phyloP scores from a whole-genome alignment of 2,888 invertebrate genomes.

The Quadriops clusia region DNA sequence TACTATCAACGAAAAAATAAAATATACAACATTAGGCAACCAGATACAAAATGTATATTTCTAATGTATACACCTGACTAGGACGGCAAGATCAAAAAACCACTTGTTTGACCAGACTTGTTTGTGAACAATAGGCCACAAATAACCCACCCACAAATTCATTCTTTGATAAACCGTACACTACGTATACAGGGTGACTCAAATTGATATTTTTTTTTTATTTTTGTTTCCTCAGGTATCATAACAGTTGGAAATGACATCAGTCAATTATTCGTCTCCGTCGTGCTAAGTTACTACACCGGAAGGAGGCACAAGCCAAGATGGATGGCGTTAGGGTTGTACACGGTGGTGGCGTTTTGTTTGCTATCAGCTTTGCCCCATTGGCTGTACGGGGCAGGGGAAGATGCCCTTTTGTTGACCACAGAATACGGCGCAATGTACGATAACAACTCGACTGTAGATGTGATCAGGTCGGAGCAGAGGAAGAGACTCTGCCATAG shows the following conservation, averaged over 20 bases:
- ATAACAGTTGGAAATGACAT: slow-evolving; percentile 65
- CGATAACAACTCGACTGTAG: slow-evolving; percentile 35
- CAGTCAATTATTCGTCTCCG: slow-evolving; percentile 54
- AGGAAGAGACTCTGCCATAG: slow-evolving; percentile 45
- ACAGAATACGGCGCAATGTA: slow-evolving; percentile 43
- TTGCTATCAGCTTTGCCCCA: slow-evolving; percentile 55
- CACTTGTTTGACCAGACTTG: no score
- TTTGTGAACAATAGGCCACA: no score
- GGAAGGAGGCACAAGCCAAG: slow-evolving; percentile 59
- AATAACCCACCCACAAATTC: no score
- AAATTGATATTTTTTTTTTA: slow-evolving; percentile 8
- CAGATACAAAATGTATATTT: no score
- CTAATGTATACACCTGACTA: no score
- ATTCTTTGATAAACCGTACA: no score
- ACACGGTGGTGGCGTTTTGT: slow-evolving; percentile 52
- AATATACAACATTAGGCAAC: no score
- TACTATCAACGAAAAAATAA: no score
- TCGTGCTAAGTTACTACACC: slow-evolving; percentile 56
- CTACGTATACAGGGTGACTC: no score
- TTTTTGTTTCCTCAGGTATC: slow-evolving; percentile 39
- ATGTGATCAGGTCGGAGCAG: slow-evolving; percentile 38
- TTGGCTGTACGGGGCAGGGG: slow-evolving; percentile 55
- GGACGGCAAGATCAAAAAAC: no score
- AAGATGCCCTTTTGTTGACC: slow-evolving; percentile 51
- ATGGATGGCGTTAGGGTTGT: slow-evolving; percentile 54